A percentile compares a stretch with the other conserved stretches of the same genome.
phyloP scores from a whole-genome alignment of 2,797 vertebrate genomes.

The Lates japonicus region DNA sequence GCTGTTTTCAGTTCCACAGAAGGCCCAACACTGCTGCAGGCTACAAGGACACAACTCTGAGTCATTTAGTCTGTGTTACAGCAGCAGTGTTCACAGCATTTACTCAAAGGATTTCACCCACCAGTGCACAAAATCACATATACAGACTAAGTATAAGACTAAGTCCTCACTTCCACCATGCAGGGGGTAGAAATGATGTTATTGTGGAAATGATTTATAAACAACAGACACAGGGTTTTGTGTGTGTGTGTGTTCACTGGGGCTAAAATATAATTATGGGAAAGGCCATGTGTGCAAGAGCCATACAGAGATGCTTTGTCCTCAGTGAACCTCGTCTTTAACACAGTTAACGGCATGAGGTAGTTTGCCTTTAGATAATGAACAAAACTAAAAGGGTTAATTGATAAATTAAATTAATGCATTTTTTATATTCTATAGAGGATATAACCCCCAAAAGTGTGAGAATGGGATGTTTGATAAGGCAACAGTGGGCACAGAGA shows the following conservation, averaged over 20 bases:
- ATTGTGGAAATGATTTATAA: slow-evolving; percentile 45
- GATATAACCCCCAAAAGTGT: not conserved
- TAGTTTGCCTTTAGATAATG: slow-evolving; percentile 5
- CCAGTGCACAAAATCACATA: slow-evolving; percentile 32
- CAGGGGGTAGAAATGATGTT: slow-evolving; percentile 25
- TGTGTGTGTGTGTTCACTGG: slow-evolving; percentile 24
- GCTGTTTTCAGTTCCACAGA: slow-evolving; percentile 51
- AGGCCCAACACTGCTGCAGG: slow-evolving; percentile 46
- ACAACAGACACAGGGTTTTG: slow-evolving; percentile 12
- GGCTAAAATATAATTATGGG: slow-evolving; percentile 40
- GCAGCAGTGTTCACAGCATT: slow-evolving; percentile 26
- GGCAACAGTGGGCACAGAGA: not conserved
- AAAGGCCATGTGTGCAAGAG: slow-evolving; percentile 12
- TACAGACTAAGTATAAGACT: slow-evolving; percentile 10
- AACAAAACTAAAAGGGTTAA: slow-evolving; percentile 13
- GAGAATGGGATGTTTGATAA: not conserved
- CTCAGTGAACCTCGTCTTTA: slow-evolving; percentile 30
- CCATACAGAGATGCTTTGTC: slow-evolving; percentile 24
- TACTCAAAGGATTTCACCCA: slow-evolving; percentile 48
- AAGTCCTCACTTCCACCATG: slow-evolving; percentile 31
- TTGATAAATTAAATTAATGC: not conserved
- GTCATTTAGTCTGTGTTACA: slow-evolving; percentile 39
- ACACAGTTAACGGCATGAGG: slow-evolving; percentile 12
- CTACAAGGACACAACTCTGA: slow-evolving; percentile 45
- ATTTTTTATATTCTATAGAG: slow-evolving; percentile 5